These are phyloP conservation scores for Drosophila pandora DNA, from an alignment of 1,140 invertebrate genomes.

Conservation along the genomic window DNA sequence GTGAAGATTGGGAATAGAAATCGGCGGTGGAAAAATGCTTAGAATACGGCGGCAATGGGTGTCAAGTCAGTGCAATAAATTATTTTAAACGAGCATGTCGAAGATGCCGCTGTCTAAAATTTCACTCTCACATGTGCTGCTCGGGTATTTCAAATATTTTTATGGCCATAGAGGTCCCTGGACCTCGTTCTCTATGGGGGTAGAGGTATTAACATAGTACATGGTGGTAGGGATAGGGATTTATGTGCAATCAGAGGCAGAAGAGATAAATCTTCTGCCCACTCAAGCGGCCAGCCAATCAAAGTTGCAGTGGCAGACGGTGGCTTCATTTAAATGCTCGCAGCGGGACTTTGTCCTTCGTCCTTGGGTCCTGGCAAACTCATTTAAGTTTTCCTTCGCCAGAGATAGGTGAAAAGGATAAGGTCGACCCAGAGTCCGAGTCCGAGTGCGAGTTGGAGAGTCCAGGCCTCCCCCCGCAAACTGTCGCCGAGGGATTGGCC, in stretches of 20 bases:
- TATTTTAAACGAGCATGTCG: constrained; percentile 83
- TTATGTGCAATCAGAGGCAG: constrained; percentile 44
- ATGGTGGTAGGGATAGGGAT: constrained; percentile 38
- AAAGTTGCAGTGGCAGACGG: constrained; percentile 49
- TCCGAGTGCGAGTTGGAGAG: background rate
- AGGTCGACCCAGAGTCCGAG: constrained; percentile 23
- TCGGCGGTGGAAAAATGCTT: constrained; percentile 17
- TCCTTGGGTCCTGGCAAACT: constrained; percentile 45
- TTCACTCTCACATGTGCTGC: constrained; percentile 28
- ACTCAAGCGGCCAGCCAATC: constrained; percentile 62
- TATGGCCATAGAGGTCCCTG: constrained; percentile 46
- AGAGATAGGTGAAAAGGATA: constrained; percentile 79
- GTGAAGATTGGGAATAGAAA: background rate
- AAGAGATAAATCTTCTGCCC: constrained; percentile 65
- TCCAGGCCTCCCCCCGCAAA: constrained; percentile 25
- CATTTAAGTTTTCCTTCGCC: constrained; percentile 69
- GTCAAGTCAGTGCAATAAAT: constrained; percentile 82
- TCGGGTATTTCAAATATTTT: constrained; percentile 65
- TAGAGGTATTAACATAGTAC: constrained; percentile 39
- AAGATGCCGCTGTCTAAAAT: constrained; percentile 38
- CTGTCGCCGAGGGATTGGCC: constrained; percentile 60
- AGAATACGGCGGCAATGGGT: constrained; percentile 77
- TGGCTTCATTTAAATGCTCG: constrained; percentile 70
- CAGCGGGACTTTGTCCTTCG: constrained; percentile 25
- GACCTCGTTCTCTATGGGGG: background rate